A percentile compares a stretch with the other conserved stretches of the same genome.
Conservation (phyloP, 2,797 vertebrate species). For the Halcyon leucocephala region DNA sequence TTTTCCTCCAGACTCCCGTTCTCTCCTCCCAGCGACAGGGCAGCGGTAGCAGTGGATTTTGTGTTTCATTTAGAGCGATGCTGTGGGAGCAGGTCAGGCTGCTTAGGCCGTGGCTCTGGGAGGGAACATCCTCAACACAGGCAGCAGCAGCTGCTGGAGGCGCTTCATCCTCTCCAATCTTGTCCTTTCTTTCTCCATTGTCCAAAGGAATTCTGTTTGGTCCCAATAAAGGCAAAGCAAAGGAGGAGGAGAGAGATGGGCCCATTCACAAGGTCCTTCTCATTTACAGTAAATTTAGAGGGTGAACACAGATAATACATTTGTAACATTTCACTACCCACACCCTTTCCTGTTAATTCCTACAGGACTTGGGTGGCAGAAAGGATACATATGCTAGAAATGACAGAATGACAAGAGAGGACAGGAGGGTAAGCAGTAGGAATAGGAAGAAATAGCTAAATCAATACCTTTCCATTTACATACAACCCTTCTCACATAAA, state of each 20-base stretch:
- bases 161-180: background rate
- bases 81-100: background rate
- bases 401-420: background rate
- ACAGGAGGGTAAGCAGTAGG: background rate
- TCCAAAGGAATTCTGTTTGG: background rate
- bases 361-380: background rate
- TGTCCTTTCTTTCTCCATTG: background rate
- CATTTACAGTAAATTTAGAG: background rate
- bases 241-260: background rate
- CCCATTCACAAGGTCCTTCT: background rate
- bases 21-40: background rate
- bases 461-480: background rate
- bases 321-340: background rate
- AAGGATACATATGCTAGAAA: background rate
- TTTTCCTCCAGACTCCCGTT: background rate
- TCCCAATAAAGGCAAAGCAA: background rate
- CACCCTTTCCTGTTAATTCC: background rate
- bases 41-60: background rate
- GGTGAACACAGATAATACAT: background rate
- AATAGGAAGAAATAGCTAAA: background rate
- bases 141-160: background rate
- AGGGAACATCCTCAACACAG: background rate
- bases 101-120: fast-evolving
- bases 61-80: background rate
- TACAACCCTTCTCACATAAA: background rate